Evolutionary conservation across 2,113 vertebrate species (phyloP).

Genomic region (Candoia aspera): DNA sequence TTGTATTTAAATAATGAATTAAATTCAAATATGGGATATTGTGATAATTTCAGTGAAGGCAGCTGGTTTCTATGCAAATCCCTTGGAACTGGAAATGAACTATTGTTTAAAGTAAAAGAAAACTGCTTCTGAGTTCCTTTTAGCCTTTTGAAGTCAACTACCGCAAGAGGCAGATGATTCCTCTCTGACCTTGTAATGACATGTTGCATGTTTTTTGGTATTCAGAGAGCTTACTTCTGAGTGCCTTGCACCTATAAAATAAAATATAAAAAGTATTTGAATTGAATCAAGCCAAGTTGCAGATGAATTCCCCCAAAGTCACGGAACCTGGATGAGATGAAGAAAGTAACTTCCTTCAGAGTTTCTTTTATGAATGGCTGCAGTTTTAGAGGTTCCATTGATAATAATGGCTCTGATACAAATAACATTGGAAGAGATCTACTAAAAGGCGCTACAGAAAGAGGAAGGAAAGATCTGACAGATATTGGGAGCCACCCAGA

Average conservation of each 20-base stretch:
- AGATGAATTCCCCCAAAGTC: neutral
- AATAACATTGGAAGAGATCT: neutral
- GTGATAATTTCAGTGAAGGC: slow-evolving; percentile 9
- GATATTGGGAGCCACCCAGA: too few relatives aligned
- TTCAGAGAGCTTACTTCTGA: neutral
- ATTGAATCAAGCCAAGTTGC: neutral
- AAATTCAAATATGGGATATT: neutral
- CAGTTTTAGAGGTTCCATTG: neutral
- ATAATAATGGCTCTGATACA: neutral
- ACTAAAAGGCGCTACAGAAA: neutral
- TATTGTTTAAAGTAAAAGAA: slow-evolving; percentile 50
- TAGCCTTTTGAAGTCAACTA: slow-evolving; percentile 42
- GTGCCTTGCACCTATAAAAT: neutral
- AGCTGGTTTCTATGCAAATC: slow-evolving; percentile 44
- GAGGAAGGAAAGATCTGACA: neutral
- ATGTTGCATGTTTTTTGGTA: neutral
- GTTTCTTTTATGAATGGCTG: neutral
- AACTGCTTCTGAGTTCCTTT: slow-evolving; percentile 41
- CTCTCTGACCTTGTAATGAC: neutral
- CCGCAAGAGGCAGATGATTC: slow-evolving; percentile 18
- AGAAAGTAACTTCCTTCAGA: neutral
- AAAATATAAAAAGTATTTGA: neutral
- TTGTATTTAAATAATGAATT: slow-evolving; percentile 27
- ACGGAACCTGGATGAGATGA: neutral
- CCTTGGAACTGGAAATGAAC: slow-evolving; percentile 53